Evolutionary conservation across 2,888 invertebrate genomes (phyloP).

Genomic region (Gisinianus flammeolus): DNA sequence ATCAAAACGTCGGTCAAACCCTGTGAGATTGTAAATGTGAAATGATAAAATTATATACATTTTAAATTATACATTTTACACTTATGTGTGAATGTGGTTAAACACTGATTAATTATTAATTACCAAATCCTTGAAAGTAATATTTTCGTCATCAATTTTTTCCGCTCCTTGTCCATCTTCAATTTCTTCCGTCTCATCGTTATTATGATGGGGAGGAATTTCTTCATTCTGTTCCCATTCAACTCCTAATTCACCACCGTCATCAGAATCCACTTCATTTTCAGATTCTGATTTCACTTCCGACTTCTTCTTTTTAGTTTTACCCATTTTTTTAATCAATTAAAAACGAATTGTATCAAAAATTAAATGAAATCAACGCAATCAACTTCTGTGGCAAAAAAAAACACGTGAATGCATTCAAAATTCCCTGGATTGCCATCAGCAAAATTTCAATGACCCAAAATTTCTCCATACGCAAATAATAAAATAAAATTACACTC

Average conservation of each 20-base stretch:
- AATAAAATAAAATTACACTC: no score
- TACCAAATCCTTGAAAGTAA: constrained; percentile 71
- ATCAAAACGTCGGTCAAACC: constrained; percentile 89
- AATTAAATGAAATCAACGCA: no score
- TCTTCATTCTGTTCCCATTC: not conserved
- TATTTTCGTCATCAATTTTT: constrained; percentile 51
- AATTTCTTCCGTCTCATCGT: not conserved
- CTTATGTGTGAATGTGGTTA: no score
- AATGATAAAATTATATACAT: no score
- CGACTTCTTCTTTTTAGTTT: not conserved
- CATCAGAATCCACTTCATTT: not conserved
- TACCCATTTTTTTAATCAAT: not conserved
- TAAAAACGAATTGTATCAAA: no score
- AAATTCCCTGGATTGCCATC: no score
- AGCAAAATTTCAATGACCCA: no score
- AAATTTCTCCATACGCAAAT: no score
- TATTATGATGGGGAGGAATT: not conserved
- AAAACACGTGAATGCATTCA: no score
- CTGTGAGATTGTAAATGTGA: constrained; percentile 64
- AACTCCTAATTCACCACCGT: not conserved
- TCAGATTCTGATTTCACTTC: constrained; percentile 1
- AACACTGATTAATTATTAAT: constrained; percentile 55
- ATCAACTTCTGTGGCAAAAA: no score
- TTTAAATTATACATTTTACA: no score
- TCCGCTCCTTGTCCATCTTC: not conserved